Percentiles rank a stretch among this genome's conserved stretches.
phyloP scores from a whole-genome alignment of 1,140 invertebrate species.

The Mactra quadrangularis region DNA sequence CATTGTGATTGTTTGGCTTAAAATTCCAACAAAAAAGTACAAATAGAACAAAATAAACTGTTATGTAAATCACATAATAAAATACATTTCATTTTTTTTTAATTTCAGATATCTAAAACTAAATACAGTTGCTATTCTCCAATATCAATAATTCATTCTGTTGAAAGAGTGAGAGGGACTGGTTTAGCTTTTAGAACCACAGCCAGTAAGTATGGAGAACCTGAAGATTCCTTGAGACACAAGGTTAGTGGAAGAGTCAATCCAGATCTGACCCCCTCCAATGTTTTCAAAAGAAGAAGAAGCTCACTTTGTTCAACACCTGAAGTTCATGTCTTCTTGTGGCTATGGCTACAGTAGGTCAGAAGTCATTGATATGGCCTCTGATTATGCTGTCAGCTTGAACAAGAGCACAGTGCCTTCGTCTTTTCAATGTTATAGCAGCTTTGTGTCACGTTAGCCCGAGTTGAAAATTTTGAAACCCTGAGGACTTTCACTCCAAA shows the following conservation, averaged over 20 bases:
- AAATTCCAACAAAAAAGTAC: too few relatives aligned
- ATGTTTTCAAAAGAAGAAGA: slow-evolving; percentile 50
- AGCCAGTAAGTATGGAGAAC: slow-evolving; percentile 25
- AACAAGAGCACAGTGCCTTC: slow-evolving; percentile 7
- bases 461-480: slow-evolving; percentile 11
- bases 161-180: slow-evolving; percentile 7
- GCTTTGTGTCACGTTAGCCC: slow-evolving; percentile 8
- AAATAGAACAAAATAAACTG: too few relatives aligned
- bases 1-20: too few relatives aligned
- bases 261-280: slow-evolving; percentile 42
- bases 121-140: slow-evolving; percentile 24
- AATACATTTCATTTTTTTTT: too few relatives aligned
- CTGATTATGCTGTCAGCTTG: slow-evolving; percentile 46
- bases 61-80: too few relatives aligned
- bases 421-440: slow-evolving; percentile 16
- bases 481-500: not conserved
- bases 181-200: slow-evolving; percentile 14
- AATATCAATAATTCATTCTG: not conserved
- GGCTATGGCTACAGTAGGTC: slow-evolving; percentile 39
- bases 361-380: slow-evolving; percentile 26
- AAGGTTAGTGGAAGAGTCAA: slow-evolving; percentile 13
- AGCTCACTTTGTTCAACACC: slow-evolving; percentile 16
- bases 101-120: slow-evolving; percentile 4
- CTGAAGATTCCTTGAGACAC: slow-evolving; percentile 29
- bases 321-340: slow-evolving; percentile 24